phyloP scores from a whole-genome alignment of 1,140 invertebrate species.

The Neodiprion virginianus region DNA sequence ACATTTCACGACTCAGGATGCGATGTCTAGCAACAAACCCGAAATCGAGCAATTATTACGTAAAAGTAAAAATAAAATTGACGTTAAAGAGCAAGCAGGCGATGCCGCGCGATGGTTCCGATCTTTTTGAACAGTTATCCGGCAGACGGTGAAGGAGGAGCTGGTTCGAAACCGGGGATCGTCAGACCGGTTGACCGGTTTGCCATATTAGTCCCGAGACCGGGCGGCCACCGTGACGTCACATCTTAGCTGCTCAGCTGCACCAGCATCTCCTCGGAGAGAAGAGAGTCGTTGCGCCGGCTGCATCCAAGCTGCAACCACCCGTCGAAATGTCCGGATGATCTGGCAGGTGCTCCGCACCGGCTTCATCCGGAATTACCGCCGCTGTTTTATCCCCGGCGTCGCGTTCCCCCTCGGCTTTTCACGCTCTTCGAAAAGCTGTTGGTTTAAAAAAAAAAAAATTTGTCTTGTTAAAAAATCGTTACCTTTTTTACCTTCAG shows the following conservation, averaged over 20 bases:
- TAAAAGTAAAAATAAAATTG: too few relatives aligned
- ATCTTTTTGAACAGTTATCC: background rate
- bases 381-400: too few relatives aligned
- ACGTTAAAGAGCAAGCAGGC: too few relatives aligned
- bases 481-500: too few relatives aligned
- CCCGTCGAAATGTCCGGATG: background rate
- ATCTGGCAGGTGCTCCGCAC: background rate
- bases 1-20: too few relatives aligned
- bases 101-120: too few relatives aligned
- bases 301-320: background rate
- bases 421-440: too few relatives aligned
- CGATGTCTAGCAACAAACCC: too few relatives aligned
- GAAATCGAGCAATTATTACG: too few relatives aligned
- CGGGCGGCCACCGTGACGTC: background rate
- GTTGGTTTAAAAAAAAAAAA: too few relatives aligned
- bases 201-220: slow-evolving; percentile 4
- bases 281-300: background rate
- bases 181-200: background rate
- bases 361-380: background rate
- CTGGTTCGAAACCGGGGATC: background rate
- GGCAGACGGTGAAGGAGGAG: background rate
- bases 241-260: background rate
- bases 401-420: too few relatives aligned
- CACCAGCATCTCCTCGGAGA: background rate
- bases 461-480: too few relatives aligned